Evolutionary conservation across 2,797 vertebrate genomes (phyloP).

Genomic region (Premnoplex brunnescens): DNA sequence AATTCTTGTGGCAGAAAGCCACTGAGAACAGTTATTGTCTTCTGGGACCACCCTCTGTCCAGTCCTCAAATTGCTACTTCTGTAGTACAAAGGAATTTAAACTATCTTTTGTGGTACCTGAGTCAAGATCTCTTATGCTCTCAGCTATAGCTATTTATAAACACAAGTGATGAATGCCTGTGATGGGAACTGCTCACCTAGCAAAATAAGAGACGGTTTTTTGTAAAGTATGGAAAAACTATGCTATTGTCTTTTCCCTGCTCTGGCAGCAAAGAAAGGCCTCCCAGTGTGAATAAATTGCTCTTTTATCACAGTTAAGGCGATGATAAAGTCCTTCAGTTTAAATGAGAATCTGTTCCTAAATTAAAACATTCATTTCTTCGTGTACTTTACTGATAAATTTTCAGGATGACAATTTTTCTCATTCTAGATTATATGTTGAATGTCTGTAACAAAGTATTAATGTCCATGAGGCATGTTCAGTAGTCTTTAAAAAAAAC

Average conservation of each 20-base stretch:
- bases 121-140: slow-evolving; percentile 5
- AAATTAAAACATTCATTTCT: background rate
- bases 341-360: background rate
- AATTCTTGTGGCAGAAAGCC: background rate
- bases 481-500: background rate
- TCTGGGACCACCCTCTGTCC: background rate
- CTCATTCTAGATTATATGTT: background rate
- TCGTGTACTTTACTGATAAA: background rate
- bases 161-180: background rate
- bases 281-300: background rate
- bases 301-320: background rate
- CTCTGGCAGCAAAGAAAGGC: background rate
- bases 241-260: background rate
- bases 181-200: background rate
- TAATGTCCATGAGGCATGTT: background rate
- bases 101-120: background rate
- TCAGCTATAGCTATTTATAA: slow-evolving; percentile 46
- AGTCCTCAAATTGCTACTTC: background rate
- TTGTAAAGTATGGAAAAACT: background rate
- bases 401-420: background rate
- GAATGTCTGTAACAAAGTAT: background rate
- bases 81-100: slow-evolving; percentile 2
- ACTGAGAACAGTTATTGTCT: background rate
- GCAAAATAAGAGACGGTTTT: background rate
- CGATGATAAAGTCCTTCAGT: background rate